Base-by-base conservation (phyloP, 2,797 vertebrate genomes). In the Sebastes goodei region DNA sequence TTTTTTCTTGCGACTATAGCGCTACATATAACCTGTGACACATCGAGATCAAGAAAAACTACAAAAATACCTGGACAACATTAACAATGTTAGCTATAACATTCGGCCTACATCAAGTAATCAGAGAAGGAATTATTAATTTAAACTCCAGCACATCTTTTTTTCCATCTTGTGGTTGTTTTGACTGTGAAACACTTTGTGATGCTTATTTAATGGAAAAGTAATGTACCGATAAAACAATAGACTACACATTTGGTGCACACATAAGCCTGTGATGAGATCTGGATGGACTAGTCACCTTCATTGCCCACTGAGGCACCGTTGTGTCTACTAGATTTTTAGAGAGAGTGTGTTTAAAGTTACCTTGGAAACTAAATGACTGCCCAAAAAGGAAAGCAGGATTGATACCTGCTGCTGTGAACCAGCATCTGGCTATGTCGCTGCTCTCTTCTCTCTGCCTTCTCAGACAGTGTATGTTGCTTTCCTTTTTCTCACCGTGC, bases 331-430 rank as follows among this genome's bases (percentile, higher is more conserved):
- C 29, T 27, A 65, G 35, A 53, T 74, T 71, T 66, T 49, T 38
- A 55, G 27, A 80, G 23, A 35, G 76, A 17, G 11, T 4, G 27
- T 68, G 42, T 75, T 76, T 71, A 53, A 78, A 78, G 84, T 91
- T 86, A 69, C 87, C 83, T 63, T 88, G 74, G 78, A 79, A 81
- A 89, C 83, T 46, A 87, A 90, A 72, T 65, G 30, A 82, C 11
- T 69, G 20, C 21, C 71, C 21, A 66, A 75, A 81, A 78, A 75
- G 5, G 15, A 76, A 83, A 82, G 65, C 61, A 59, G 38, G 30
- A 72, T 85, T 81, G 83, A 3, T 74, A 77, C 80, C 76, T 81
- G 64, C 66, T 55, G 52, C 65, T 71, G n/a, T 56, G 71, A 49
- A 83, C 70, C 75, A 76, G 56, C 74, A 62, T 64, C 23, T 60